Base-by-base conservation (phyloP, 2,113 vertebrate genomes). In the Saguinus imperator region DNA sequence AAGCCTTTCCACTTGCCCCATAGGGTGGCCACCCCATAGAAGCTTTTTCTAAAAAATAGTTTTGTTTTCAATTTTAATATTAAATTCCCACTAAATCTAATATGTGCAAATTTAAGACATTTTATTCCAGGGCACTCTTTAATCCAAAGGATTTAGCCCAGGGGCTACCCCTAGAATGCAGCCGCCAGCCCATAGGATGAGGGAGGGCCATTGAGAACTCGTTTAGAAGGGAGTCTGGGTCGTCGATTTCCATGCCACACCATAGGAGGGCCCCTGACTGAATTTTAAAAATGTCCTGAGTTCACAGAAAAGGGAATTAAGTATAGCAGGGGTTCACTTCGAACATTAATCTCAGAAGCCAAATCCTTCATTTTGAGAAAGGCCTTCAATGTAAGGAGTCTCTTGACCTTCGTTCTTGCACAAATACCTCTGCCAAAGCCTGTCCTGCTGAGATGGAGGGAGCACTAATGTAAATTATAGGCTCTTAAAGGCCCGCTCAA, bases 251-350 rank as follows among this genome's bases (percentile, higher is more conserved):
- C 94, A 91, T 96, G 97, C 98, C 97, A 98, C 98, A 90, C 96
- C 94, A 92, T 97, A 91, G 98, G 98, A 97, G 98, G 98, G 98
- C 98, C 98, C 97, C 98, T 98, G 91, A 97, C 93, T 96, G 97
- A 98, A 98, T 98, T 72, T 98, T 98, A 98, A 98, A 96, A 98
- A 97, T 98, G 98, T 97, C 98, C 98, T 99, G 98, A 99, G 98
- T 98, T 98, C 96, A 97, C 82, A 98, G 97, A 98, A 98, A 98
- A 99, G 97, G 92, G 97, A 98, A 98, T 98, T 98, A 98, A 98
- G 70, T 98, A 91, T 97, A 97, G 98, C 97, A 96, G 98, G 98
- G 98, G 98, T 98, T 98, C 98, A 40, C 97, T 93, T 89, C 89
- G 97, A 98, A 95, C 97, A 83, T 97, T 98, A 98, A 98, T 98